These are phyloP conservation scores for Panagrolaimus sp. DNA, from an alignment of 1,140 invertebrate species.

Conservation along the genomic window DNA sequence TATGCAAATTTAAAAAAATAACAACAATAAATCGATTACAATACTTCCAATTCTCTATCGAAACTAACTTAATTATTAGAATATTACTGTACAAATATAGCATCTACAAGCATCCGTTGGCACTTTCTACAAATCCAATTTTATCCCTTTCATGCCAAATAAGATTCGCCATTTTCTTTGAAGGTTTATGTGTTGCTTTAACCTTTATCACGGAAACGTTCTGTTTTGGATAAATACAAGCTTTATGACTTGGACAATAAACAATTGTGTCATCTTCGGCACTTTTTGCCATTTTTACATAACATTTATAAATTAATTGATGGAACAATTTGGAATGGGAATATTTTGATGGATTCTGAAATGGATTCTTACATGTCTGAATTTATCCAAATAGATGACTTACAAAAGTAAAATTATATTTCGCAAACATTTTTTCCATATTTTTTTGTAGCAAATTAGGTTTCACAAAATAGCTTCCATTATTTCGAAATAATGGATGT, in stretches of 20 bases:
- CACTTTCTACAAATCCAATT: neutral
- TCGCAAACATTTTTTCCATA: neutral
- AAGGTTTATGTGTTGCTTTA: neutral
- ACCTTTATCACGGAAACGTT: neutral
- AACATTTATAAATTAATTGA: neutral
- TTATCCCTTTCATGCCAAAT: conserved; percentile 12
- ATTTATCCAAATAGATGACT: neutral
- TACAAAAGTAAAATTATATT: conserved; percentile 5
- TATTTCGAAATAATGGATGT: neutral
- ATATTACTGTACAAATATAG: neutral
- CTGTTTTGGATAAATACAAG: neutral
- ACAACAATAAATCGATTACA: no score
- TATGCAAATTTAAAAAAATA: no score
- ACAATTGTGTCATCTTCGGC: conserved; percentile 1
- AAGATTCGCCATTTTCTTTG: neutral
- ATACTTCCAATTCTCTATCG: no score
- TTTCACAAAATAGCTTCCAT: neutral
- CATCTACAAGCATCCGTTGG: neutral
- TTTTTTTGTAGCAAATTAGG: neutral
- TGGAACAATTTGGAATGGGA: neutral
- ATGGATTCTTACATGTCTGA: neutral
- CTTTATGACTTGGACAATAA: neutral
- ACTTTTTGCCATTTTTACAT: neutral
- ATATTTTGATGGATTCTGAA: conserved; percentile 4
- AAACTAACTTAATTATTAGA: no score